Evolutionary conservation across 2,113 vertebrate species (phyloP).

Genomic region (Tragelaphus scriptus): DNA sequence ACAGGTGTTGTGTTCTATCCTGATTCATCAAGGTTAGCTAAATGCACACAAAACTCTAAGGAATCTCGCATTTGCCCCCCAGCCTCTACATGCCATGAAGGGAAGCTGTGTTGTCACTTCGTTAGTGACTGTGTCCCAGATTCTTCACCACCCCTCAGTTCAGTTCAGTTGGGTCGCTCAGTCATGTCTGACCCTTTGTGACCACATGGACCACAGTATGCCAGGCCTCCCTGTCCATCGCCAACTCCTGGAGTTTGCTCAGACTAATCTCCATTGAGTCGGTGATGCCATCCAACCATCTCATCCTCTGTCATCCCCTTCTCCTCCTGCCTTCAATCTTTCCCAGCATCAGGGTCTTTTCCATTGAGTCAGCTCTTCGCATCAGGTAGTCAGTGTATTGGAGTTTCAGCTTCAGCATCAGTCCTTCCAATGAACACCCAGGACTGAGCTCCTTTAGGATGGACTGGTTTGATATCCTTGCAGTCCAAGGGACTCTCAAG

Average conservation of each 20-base stretch:
- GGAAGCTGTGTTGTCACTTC: not conserved
- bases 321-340: no score
- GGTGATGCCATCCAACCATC: no score
- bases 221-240: not conserved
- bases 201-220: not conserved
- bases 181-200: rapidly evolving
- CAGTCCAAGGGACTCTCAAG: not conserved
- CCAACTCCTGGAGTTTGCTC: not conserved
- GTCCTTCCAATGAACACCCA: no score
- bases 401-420: no score
- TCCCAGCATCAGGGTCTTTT: no score
- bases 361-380: no score
- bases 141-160: rapidly evolving
- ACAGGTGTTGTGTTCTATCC: not conserved
- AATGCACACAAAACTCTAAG: rapidly evolving
- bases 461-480: not conserved
- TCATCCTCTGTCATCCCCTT: no score
- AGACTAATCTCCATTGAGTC: no score
- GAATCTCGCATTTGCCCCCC: not conserved
- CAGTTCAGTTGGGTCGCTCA: not conserved
- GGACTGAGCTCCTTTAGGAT: no score
- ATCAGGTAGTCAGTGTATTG: no score
- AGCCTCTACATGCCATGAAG: rapidly evolving
- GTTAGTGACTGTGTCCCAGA: not conserved
- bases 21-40: not conserved